These are phyloP conservation scores for Colletes gigas DNA, from an alignment of 1,140 invertebrate species.

Conservation along the genomic window DNA sequence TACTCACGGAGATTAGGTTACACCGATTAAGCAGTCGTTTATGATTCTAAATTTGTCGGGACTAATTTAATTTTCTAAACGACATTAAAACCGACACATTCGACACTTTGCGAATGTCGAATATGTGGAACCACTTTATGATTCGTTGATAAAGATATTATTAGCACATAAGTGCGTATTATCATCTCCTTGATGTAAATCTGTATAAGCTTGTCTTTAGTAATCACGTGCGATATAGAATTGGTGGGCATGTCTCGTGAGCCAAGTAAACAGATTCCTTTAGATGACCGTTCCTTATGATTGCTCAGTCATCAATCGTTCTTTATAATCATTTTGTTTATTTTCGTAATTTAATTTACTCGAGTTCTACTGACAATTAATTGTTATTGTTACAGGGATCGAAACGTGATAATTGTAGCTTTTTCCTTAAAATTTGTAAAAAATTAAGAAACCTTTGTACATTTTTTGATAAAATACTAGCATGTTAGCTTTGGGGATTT, in stretches of 20 bases:
- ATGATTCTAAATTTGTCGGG: too few species aligned
- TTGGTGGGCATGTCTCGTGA: neutral
- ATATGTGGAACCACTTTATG: neutral
- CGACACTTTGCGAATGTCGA: too few species aligned
- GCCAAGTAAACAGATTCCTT: constrained; percentile 28
- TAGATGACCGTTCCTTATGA: neutral
- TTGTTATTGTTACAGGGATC: too few species aligned
- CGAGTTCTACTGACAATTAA: too few species aligned
- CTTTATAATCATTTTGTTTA: neutral
- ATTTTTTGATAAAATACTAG: too few species aligned
- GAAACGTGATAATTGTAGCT: too few species aligned
- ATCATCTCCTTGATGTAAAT: constrained; percentile 40
- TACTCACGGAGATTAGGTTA: constrained; percentile 26
- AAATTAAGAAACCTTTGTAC: too few species aligned
- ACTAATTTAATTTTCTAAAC: neutral
- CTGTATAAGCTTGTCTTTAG: constrained; percentile 32
- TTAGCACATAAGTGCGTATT: neutral
- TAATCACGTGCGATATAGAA: constrained; percentile 1
- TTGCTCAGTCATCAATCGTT: neutral
- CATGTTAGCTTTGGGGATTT: too few species aligned
- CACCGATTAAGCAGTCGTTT: constrained; percentile 3
- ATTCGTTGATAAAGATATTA: constrained; percentile 1
- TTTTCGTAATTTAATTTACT: too few species aligned
- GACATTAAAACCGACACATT: too few species aligned
- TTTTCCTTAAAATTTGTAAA: too few species aligned